A percentile compares a stretch with the other conserved stretches of the same genome.
These are phyloP conservation scores for Polydrusus tereticollis DNA, from an alignment of 2,888 invertebrate genomes.

Conservation along the genomic window DNA sequence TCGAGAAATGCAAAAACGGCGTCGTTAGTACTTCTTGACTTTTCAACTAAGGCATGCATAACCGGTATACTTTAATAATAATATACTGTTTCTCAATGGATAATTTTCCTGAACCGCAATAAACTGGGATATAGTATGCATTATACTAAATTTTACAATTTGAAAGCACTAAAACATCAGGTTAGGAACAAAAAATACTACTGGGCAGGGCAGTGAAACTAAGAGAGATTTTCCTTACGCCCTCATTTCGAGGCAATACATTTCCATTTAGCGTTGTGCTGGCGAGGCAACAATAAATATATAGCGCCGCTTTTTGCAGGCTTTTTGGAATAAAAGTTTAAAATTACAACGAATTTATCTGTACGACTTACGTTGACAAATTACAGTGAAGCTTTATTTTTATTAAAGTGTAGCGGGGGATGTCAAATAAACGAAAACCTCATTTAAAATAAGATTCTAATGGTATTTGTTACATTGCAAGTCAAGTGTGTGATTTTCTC, in stretches of 20 bases:
- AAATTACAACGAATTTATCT: conserved; percentile 48
- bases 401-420: conserved; percentile 19
- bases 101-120: too few relatives aligned
- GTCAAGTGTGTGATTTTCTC: background rate
- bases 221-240: conserved; percentile 43
- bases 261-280: conserved; percentile 47
- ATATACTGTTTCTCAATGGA: too few relatives aligned
- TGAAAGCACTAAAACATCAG: conserved; percentile 27
- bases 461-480: background rate
- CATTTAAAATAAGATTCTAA: background rate
- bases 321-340: conserved; percentile 42
- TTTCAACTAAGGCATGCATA: too few relatives aligned
- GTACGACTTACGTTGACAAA: conserved; percentile 46
- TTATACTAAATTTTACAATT: conserved; percentile 23
- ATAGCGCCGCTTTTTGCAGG: conserved; percentile 41
- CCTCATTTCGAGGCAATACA: conserved; percentile 47
- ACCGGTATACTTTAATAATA: too few relatives aligned
- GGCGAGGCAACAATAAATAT: conserved; percentile 48
- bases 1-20: too few relatives aligned
- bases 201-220: conserved; percentile 21
- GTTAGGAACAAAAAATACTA: conserved; percentile 29
- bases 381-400: conserved; percentile 37
- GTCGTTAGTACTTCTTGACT: too few relatives aligned
- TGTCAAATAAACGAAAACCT: conserved; percentile 9
- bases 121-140: too few relatives aligned